Evolutionary conservation across 2,888 invertebrate genomes (phyloP), one percentile per base, ranked within the genome.

Genomic region (Amblyteles armatorius): DNA sequence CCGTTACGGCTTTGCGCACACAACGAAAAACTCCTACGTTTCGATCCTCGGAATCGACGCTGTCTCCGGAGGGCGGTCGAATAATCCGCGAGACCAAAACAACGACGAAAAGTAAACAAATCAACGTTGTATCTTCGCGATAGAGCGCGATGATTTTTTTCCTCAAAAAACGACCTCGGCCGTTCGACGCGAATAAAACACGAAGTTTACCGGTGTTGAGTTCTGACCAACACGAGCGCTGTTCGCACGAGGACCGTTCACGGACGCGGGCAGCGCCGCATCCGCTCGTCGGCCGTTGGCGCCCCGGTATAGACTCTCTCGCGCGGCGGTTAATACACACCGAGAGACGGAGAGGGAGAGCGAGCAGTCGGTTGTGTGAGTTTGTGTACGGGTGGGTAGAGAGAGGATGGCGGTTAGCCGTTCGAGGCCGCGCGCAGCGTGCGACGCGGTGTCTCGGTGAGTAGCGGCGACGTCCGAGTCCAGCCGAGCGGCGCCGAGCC

Each of bases 401-500:
- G 26, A 26, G 26, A 57, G 57, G 26, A 22, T 11, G 22, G 57
- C 22, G 57, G 11, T 4, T 22, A 13, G 26, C 11, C 63, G 72
- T 65, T 65, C 72, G 67, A 29, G 52, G 22, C 44, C 60, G 79
- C 22, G 68, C 80, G 72, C 52, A 69, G 44, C 60, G 69, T 22
- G 60, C 82, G 71, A 48, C 7, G 29, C 36, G 22, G 72, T 52
- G 80, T 77, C 74, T 79, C 78, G 29, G 71, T 50, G 80, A 83
- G 55, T 0, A 82, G 84, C 79, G 68, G 86, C 79, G 84, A 79
- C 72, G 82, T 85, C 87, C 84, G 85, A 87, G 79, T 83, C 80
- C 86, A 86, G 82, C 87, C 88, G 88, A 88, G 86, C 82, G 79
- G 82, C 19, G 88, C 88, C 85, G 89, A 82, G 88, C 86, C 86